phyloP scores from a whole-genome alignment of 2,888 invertebrate genomes.

The Pardosa pseudoannulata region DNA sequence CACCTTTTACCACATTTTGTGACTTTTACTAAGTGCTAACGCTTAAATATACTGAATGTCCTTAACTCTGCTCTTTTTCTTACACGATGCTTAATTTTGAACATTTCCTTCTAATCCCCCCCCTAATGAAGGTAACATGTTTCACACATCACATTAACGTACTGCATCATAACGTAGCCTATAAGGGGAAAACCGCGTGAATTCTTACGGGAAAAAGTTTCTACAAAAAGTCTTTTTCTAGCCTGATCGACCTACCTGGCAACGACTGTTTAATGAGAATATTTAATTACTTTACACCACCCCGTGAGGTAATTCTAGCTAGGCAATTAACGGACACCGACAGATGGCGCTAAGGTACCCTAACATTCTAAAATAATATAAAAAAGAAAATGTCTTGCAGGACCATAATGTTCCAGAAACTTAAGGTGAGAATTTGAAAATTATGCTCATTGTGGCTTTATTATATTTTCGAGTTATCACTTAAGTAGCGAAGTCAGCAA shows the following conservation, averaged over 20 bases:
- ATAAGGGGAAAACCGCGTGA: background rate
- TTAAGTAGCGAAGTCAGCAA: too few relatives aligned
- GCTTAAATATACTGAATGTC: too few relatives aligned
- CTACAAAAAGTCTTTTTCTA: background rate
- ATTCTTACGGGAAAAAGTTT: background rate
- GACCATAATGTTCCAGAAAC: too few relatives aligned
- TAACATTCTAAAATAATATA: background rate
- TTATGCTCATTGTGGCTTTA: too few relatives aligned
- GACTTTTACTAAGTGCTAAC: too few relatives aligned
- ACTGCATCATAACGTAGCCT: background rate
- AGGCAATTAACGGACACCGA: slow-evolving; percentile 31
- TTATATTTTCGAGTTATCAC: too few relatives aligned
- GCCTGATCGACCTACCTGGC: slow-evolving; percentile 38
- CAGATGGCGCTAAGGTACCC: slow-evolving; percentile 32
- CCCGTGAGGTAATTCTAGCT: slow-evolving; percentile 31
- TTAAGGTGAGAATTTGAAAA: too few relatives aligned
- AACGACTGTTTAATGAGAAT: slow-evolving; percentile 67
- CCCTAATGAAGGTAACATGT: background rate
- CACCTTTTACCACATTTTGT: too few relatives aligned
- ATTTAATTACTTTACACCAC: slow-evolving; percentile 58
- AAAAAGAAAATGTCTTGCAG: too few relatives aligned
- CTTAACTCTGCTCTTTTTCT: too few relatives aligned
- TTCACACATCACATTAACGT: background rate
- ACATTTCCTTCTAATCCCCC: background rate
- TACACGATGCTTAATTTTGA: background rate